These are phyloP conservation scores for Actinia equina DNA, from an alignment of 64 coral and sea anemone genomes.

Conservation along the genomic window DNA sequence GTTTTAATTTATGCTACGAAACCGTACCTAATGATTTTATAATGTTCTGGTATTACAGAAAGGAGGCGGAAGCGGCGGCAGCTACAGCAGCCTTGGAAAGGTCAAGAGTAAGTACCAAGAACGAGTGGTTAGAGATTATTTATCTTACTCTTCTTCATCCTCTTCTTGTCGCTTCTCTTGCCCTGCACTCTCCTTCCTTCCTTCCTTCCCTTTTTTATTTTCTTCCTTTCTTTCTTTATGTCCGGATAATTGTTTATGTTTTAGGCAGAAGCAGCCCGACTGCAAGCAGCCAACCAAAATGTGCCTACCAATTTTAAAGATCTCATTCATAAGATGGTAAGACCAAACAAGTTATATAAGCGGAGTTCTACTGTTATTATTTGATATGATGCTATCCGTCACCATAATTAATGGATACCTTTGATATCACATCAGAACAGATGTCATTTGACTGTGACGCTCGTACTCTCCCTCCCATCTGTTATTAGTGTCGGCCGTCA, in stretches of 20 bases:
- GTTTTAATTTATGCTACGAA: background rate
- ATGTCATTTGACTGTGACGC: no score
- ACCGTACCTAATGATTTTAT: background rate
- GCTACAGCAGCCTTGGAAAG: conserved; percentile 77
- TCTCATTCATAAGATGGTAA: conserved; percentile 98
- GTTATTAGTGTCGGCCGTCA: no score
- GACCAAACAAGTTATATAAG: background rate
- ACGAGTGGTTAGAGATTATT: no score
- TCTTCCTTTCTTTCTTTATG: no score
- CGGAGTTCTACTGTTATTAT: background rate
- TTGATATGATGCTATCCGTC: no score
- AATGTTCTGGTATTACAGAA: conserved; percentile 29
- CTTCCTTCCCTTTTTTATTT: no score
- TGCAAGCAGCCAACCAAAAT: conserved; percentile 62
- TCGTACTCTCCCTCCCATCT: no score
- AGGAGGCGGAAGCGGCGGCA: conserved; percentile 84
- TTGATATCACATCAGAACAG: no score
- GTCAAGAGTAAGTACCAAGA: conserved; percentile 28
- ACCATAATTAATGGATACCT: no score
- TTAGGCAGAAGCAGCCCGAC: conserved; percentile 70
- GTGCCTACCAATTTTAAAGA: conserved; percentile 96
- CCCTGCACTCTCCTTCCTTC: no score
- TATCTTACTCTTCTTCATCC: no score
- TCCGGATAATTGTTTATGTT: background rate
- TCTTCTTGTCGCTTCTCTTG: no score